phyloP scores from a whole-genome alignment of 2,113 vertebrate genomes.

The Hemibagrus wyckioides region DNA sequence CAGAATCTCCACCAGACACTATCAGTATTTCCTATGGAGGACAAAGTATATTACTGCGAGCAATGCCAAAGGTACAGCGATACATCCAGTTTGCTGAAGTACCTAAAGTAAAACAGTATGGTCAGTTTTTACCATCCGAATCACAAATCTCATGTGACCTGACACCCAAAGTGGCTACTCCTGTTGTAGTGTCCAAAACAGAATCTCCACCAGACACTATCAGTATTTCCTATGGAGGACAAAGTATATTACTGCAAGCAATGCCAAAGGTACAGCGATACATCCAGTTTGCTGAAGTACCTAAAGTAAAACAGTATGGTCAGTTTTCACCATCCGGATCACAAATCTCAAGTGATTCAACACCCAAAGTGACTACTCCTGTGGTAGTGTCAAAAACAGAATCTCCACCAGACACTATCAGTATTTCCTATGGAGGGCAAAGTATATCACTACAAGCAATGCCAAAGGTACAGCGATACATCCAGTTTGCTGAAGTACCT shows the following conservation, averaged over 20 bases:
- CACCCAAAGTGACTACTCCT: not conserved
- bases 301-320: slow-evolving; percentile 35
- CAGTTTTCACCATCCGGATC: slow-evolving; percentile 12
- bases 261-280: slow-evolving; percentile 37
- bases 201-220: not conserved
- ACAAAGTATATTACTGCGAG: no score
- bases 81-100: no score
- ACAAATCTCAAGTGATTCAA: not conserved
- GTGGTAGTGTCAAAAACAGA: not conserved
- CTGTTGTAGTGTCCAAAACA: slow-evolving; percentile 3
- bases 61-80: no score
- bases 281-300: slow-evolving; percentile 32
- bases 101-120: no score
- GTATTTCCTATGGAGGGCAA: not conserved
- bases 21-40: no score
- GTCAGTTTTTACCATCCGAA: slow-evolving; percentile 36
- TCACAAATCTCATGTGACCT: not conserved
- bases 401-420: not conserved
- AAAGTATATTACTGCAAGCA: not conserved
- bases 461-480: slow-evolving; percentile 11
- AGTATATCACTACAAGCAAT: not conserved
- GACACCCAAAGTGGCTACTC: not conserved
- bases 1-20: not conserved
- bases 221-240: not conserved
- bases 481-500: no score